Percentiles rank a stretch among this genome's conserved stretches.
Evolutionary conservation across 2,888 invertebrate species (phyloP).

Genomic region (Eubasilissa splendida): DNA sequence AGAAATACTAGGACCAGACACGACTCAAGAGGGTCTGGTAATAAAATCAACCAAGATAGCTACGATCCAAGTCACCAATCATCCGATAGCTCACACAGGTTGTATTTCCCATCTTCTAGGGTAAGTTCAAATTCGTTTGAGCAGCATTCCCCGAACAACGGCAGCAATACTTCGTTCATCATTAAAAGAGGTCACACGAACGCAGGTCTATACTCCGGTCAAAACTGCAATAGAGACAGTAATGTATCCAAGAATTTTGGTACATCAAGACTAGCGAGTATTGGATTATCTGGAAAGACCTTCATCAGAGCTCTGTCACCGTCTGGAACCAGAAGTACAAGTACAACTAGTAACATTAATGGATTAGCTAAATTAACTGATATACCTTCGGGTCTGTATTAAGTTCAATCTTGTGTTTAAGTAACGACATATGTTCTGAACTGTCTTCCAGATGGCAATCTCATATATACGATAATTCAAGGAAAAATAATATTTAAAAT

Average conservation of each 20-base stretch:
- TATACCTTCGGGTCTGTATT: constrained; percentile 83
- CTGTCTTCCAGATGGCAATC: no score
- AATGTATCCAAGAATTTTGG: constrained; percentile 70
- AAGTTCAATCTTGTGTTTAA: constrained; percentile 54
- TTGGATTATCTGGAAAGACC: constrained; percentile 66
- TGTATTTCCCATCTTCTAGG: constrained; percentile 65
- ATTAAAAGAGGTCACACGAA: constrained; percentile 76
- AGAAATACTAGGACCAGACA: constrained; percentile 60
- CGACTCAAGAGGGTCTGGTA: constrained; percentile 64
- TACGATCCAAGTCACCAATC: constrained; percentile 59
- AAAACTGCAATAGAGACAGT: constrained; percentile 69
- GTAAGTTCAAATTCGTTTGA: constrained; percentile 66
- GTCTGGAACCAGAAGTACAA: constrained; percentile 64
- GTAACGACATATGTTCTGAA: no score
- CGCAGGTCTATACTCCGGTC: constrained; percentile 78
- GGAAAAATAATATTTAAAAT: no score
- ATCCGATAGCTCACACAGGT: constrained; percentile 65
- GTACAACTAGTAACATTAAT: constrained; percentile 62
- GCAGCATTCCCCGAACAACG: constrained; percentile 61
- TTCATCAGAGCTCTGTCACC: constrained; percentile 68
- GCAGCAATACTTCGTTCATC: constrained; percentile 72
- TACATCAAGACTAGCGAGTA: constrained; percentile 65
- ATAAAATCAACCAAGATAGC: constrained; percentile 61
- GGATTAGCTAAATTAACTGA: constrained; percentile 79
- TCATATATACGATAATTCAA: no score